Base-by-base conservation (phyloP, 2,888 invertebrate species). In the Atherix ibis region DNA sequence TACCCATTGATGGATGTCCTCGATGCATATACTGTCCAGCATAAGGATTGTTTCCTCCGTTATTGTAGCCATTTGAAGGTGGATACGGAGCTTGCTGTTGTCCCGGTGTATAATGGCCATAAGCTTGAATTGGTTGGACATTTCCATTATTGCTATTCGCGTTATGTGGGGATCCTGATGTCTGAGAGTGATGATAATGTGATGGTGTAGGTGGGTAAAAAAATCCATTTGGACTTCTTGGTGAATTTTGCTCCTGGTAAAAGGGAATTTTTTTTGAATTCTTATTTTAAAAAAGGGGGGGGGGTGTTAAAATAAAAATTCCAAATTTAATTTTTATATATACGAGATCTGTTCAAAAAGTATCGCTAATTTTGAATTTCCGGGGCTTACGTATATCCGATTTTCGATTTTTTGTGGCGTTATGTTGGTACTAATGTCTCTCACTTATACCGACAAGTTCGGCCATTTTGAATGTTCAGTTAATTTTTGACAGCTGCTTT, bases 201-300 rank as follows among this genome's bases (percentile, higher is more conserved):
- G 53, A 46, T n/a, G 56, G 52, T 27, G 56, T 53, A 26, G 60
- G 54, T 15, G 61, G 58, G 48, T 62, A 62, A 35, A 56, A 62
- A 37, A 60, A 61, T n/a, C 60, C 60, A 43, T 61, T 60, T 24
- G 62, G 59, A 8, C 61, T 61, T 37, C 59, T 53, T 18, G 61
- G 60, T 16, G 61, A 58, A 19, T 56, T 54, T 18, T 58, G 53
- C 37, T 60, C 60, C 60, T 59, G 5, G 12, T 27, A 18, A 17
- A 33, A 35, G 16, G 18, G 4, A 33, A 16, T 27, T 26, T 13
- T 14, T 5, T 26, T 3, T 8, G 12, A 8, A 22, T 8, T 8
- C 22, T 22, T 22, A n/a, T n/a, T n/a, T n/a, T n/a, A n/a, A n/a
- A n/a, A n/a, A n/a, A n/a, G n/a, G n/a, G n/a, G n/a, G n/a, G n/a